phyloP scores from a whole-genome alignment of 2,888 invertebrate species.

The Ischnura elegans region DNA sequence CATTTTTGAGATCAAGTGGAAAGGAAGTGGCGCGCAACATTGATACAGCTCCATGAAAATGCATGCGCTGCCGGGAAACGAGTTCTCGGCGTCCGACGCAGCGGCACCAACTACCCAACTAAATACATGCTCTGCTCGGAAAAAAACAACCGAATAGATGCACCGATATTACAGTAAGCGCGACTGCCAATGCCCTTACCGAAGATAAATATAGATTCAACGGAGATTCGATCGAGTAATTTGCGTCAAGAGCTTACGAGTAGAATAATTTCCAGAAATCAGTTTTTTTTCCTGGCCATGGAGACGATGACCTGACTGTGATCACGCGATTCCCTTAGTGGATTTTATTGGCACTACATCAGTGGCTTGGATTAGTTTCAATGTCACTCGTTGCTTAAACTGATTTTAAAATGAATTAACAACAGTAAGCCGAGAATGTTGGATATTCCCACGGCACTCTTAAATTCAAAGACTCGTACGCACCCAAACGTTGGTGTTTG shows the following conservation, averaged over 20 bases:
- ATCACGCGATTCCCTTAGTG: too few relatives aligned
- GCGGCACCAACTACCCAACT: slow-evolving; percentile 11
- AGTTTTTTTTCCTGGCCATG: not conserved
- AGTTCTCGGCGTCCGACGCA: slow-evolving; percentile 29
- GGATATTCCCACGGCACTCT: too few relatives aligned
- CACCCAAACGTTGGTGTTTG: too few relatives aligned
- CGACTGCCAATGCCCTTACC: not conserved
- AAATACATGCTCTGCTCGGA: not conserved
- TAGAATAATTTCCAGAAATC: not conserved
- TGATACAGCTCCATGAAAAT: slow-evolving; percentile 59
- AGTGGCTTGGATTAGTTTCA: too few relatives aligned
- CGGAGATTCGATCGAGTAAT: not conserved
- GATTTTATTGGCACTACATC: too few relatives aligned
- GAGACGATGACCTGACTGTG: too few relatives aligned
- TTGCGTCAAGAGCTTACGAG: not conserved
- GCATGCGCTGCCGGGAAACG: slow-evolving; percentile 51
- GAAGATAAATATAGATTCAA: not conserved
- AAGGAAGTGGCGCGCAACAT: slow-evolving; percentile 45
- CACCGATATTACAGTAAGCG: not conserved
- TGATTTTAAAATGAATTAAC: too few relatives aligned
- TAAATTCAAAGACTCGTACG: too few relatives aligned
- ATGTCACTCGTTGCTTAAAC: too few relatives aligned
- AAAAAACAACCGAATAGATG: not conserved
- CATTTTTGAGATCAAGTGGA: not conserved
- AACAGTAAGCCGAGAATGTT: too few relatives aligned